Evolutionary conservation across 2,797 vertebrate species (phyloP), one percentile per base, ranked within the genome.

Genomic region (Sebastes hubbsi): DNA sequence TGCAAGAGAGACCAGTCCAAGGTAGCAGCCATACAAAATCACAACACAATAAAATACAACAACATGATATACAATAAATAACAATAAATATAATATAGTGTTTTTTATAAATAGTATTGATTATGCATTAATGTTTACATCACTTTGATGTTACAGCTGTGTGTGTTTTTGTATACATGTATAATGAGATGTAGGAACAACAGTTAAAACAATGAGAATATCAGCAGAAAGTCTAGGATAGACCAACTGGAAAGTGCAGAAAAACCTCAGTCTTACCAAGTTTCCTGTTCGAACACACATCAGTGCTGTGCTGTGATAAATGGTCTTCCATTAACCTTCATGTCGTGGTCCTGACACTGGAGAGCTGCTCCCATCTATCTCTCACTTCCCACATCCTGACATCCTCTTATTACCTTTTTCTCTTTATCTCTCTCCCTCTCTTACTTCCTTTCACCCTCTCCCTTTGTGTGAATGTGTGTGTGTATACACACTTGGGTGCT

Each of bases 251-350:
- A 38, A 68, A 66, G 24, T 63, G 68, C 29, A 38, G 52, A 38
- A 3, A 70, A 25, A 27, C 11, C 34, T 65, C 61, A 38, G 16
- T 49, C 38, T 32, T 14, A n/a, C 8, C 9, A 30, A 55, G 71
- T 72, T 55, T 65, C 58, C 62, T 30, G 38, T 52, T 61, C 10
- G 12, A 30, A 74, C 56, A 60, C 42, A 46, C 80, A 54, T 29
- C 60, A 29, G 54, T 22, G 4, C 64, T 5, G 63, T 8, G 22
- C 73, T 29, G 83, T 93, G 91, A 94, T 93, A 76, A 90, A 94
- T 88, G 87, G 6, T 75, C 86, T 85, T 87, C 93, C 88, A 92
- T 94, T 92, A 89, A 89, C 93, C 92, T 89, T 82, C 76, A 32
- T 82, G 85, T 85, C 90, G 30, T 24, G 75, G 80, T 80, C 84